Conservation (phyloP, 2,113 vertebrate species). For the Sander vitreus region DNA sequence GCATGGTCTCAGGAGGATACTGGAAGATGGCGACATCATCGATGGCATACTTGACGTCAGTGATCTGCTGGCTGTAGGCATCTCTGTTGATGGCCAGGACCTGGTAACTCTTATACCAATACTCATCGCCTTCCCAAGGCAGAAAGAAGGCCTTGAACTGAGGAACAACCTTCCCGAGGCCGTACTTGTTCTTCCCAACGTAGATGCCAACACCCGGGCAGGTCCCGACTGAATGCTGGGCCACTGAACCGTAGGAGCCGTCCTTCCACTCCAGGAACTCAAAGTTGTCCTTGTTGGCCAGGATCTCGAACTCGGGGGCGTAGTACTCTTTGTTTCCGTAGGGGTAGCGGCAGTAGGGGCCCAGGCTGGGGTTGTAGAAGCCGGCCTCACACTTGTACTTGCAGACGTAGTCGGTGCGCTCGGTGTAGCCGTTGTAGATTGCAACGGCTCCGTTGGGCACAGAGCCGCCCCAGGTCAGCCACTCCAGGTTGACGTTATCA, state of each 20-base stretch:
- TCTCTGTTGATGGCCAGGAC: conserved; percentile 82
- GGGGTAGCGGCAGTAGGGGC: conserved; percentile 83
- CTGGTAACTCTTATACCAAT: conserved; percentile 84
- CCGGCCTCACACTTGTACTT: conserved; percentile 80
- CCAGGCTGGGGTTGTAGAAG: conserved; percentile 80
- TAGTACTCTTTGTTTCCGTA: conserved; percentile 78
- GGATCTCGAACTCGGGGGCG: conserved; percentile 76
- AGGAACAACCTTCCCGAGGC: conserved; percentile 84
- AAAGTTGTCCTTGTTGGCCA: conserved; percentile 84
- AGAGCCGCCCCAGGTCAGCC: conserved; percentile 73
- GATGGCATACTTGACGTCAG: conserved; percentile 78
- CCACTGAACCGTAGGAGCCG: conserved; percentile 78
- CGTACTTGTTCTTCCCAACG: conserved; percentile 85
- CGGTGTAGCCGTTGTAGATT: conserved; percentile 83
- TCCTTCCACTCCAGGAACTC: conserved; percentile 84
- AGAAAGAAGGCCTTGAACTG: conserved; percentile 83
- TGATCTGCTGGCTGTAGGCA: conserved; percentile 80
- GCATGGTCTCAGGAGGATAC: conserved; percentile 82
- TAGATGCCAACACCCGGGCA: conserved; percentile 71
- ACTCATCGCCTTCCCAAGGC: conserved; percentile 83
- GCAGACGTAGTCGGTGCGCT: conserved; percentile 83
- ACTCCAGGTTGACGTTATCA: conserved; percentile 82
- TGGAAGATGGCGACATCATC: conserved; percentile 79
- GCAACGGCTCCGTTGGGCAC: conserved; percentile 77
- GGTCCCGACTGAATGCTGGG: conserved; percentile 74